Base-by-base conservation (phyloP, 1,140 invertebrate genomes). In the Lepidostoma basale region DNA sequence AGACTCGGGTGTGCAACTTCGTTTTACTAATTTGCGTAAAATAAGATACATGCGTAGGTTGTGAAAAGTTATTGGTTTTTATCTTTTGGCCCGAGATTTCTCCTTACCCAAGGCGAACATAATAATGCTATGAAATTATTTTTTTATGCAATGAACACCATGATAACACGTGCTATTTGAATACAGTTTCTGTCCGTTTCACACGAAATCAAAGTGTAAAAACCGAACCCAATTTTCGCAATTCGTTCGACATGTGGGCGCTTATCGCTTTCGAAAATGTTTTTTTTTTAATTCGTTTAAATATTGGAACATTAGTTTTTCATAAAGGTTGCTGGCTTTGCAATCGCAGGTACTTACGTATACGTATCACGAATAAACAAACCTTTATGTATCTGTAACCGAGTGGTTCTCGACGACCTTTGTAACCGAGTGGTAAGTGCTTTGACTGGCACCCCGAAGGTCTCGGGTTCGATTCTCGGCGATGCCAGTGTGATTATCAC, bases 1-100 rank as follows among this genome's bases (percentile, higher is more conserved):
- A n/a, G n/a, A n/a, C n/a, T n/a, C n/a, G n/a, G n/a, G n/a, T n/a
- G n/a, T n/a, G n/a, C n/a, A 20, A 49, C 3, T 49, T 23, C 22
- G 22, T 49, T 49, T 20, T 20, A 20, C 22, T 54, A 58, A 67
- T 67, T 67, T 60, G 66, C 66, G 66, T 67, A 47, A 67, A 67
- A 40, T 44, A 39, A 45, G 47, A 26, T 52, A 58, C 26, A 56
- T 62, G 66, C 66, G 66, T 67, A 67, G 33, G 54, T 62, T 25
- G 40, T 47, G 42, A 62, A 47, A 62, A 62, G 8, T 5, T 47
- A 64, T 64, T 45, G n/a, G n/a, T n/a, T 58, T 16, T 44, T 56
- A 33, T 65, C 49, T 62, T 45, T 26, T 30, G 2, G 9, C 8
- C 18, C 42, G 8, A 66, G 52, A 44, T 66, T 66, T 58, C 52